phyloP scores from a whole-genome alignment of 2,113 vertebrate genomes.

The Catagonus wagneri region DNA sequence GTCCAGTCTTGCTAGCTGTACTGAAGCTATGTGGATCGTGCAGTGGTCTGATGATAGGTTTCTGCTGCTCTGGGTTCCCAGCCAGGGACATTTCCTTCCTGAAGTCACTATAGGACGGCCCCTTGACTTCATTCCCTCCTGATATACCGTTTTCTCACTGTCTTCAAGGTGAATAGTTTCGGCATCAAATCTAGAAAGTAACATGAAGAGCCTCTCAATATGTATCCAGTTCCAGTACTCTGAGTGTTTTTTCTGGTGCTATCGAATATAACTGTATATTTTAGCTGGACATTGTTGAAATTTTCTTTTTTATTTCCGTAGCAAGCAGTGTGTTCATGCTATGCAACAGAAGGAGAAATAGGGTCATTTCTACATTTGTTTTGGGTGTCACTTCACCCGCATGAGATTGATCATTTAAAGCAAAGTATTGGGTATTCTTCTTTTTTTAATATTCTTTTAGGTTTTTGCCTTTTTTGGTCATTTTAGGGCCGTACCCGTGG shows the following conservation, averaged over 20 bases:
- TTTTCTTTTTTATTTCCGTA: not conserved
- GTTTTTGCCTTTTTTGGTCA: no score
- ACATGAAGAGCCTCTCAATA: not conserved
- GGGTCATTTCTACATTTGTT: constrained; percentile 45
- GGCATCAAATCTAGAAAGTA: not conserved
- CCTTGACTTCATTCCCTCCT: not conserved
- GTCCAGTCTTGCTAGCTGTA: not conserved
- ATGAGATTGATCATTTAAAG: constrained; percentile 53
- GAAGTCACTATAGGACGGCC: not conserved
- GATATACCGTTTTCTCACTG: not conserved
- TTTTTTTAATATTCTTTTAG: no score
- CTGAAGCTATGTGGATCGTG: not conserved
- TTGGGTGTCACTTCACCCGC: not conserved
- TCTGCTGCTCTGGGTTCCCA: not conserved
- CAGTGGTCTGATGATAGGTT: not conserved
- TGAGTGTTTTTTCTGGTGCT: not conserved
- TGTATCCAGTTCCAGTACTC: not conserved
- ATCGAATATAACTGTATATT: not conserved
- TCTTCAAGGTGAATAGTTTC: not conserved
- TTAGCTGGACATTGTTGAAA: not conserved
- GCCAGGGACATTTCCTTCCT: not conserved
- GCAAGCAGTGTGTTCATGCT: not conserved
- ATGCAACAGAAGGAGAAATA: constrained; percentile 26
- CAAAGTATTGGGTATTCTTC: no score
- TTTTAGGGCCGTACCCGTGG: no score